Evolutionary conservation across 2,797 vertebrate species (phyloP).

Genomic region (Halcyon smyrnensis): DNA sequence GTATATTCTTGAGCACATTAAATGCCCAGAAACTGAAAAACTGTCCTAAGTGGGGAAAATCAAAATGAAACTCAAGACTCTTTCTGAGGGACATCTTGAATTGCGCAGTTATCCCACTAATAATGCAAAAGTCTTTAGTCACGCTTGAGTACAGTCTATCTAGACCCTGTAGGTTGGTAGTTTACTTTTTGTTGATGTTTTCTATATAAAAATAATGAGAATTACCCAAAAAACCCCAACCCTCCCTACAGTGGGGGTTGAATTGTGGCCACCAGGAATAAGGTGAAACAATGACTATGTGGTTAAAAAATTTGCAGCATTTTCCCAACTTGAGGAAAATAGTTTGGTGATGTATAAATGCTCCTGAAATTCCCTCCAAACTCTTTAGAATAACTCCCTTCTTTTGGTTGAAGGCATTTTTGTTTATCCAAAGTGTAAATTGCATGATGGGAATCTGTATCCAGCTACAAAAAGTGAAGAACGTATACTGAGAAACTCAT

Average conservation of each 20-base stretch:
- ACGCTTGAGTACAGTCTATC: neutral
- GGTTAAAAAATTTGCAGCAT: accelerated
- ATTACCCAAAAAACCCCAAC: neutral
- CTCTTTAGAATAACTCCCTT: neutral
- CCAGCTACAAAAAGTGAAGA: neutral
- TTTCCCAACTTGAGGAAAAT: neutral
- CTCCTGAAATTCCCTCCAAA: neutral
- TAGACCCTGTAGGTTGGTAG: accelerated
- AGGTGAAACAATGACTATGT: neutral
- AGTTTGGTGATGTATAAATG: neutral
- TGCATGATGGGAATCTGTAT: neutral
- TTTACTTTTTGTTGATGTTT: neutral
- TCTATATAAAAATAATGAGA: neutral
- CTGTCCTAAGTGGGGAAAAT: neutral
- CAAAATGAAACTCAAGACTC: neutral
- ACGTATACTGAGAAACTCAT: neutral
- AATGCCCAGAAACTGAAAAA: neutral
- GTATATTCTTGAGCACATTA: neutral
- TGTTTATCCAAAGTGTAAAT: neutral
- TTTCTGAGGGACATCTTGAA: neutral
- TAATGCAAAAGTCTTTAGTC: neutral
- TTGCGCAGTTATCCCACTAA: accelerated
- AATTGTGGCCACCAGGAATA: neutral
- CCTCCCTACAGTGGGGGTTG: accelerated
- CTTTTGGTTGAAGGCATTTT: neutral